Evolutionary conservation across 2,888 invertebrate species (phyloP).

Genomic region (Conomelus anceps): DNA sequence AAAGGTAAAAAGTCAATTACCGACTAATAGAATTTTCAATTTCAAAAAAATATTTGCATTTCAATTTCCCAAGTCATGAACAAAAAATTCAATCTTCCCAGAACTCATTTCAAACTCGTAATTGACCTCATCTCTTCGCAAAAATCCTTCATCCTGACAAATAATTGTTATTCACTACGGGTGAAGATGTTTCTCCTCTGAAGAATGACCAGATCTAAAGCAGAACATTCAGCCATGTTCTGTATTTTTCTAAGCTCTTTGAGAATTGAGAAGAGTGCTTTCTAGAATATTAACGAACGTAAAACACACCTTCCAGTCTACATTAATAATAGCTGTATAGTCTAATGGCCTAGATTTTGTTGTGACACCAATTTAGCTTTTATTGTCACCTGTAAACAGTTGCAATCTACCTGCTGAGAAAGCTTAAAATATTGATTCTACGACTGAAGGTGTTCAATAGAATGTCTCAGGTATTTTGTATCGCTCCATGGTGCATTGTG

Average conservation of each 20-base stretch:
- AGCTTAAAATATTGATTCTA: background rate
- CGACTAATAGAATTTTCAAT: background rate
- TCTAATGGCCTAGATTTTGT: background rate
- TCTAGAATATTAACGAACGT: background rate
- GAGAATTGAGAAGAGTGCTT: background rate
- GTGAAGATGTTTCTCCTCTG: background rate
- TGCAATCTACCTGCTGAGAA: background rate
- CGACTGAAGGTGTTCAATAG: background rate
- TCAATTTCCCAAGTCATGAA: background rate
- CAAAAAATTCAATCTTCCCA: background rate
- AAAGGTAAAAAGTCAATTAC: background rate
- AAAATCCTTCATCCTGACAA: background rate
- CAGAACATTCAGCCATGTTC: background rate
- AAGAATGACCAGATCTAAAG: background rate
- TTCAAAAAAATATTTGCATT: background rate
- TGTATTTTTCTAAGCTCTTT: background rate
- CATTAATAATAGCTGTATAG: background rate
- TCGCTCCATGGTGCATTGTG: no score
- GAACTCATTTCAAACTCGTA: background rate
- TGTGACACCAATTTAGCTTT: background rate
- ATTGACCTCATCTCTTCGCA: background rate
- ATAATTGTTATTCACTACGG: background rate
- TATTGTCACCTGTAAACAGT: background rate
- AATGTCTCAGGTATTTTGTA: background rate
- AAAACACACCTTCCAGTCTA: background rate